phyloP scores from a whole-genome alignment of 2,797 vertebrate species.

The Megaceryle alcyon region DNA sequence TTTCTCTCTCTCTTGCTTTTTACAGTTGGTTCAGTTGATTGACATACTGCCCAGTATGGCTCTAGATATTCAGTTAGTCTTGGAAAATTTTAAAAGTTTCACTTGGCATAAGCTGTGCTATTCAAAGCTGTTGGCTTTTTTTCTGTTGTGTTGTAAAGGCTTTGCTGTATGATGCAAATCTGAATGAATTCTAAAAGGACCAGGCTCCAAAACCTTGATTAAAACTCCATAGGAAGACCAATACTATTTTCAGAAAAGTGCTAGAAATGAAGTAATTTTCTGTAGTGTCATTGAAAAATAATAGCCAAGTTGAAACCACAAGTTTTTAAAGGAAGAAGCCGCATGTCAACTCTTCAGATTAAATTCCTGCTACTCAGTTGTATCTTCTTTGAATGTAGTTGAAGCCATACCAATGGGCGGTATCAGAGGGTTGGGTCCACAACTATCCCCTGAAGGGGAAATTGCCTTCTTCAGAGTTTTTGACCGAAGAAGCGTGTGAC shows the following conservation, averaged over 20 bases:
- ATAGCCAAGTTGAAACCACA: neutral
- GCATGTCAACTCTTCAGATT: too few relatives aligned
- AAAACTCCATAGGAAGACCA: neutral
- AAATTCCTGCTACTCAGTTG: too few relatives aligned
- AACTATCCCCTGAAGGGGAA: too few relatives aligned
- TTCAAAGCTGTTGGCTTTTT: neutral
- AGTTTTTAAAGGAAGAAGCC: neutral
- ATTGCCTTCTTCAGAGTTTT: too few relatives aligned
- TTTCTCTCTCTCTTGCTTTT: neutral
- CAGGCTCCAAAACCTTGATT: neutral
- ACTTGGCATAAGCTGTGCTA: neutral
- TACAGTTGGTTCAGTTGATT: slow-evolving; percentile 50
- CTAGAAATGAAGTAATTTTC: neutral
- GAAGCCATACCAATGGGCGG: too few relatives aligned
- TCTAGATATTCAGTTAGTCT: neutral
- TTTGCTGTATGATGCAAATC: too few relatives aligned
- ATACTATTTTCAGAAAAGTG: neutral
- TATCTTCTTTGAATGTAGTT: too few relatives aligned
- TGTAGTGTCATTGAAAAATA: neutral
- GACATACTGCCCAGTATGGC: neutral
- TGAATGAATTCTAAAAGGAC: neutral
- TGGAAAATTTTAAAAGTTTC: neutral
- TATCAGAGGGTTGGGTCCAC: too few relatives aligned
- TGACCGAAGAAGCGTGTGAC: neutral
- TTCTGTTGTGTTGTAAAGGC: neutral